Conservation (phyloP, 2,113 vertebrate genomes). For the Psittacus erithacus region DNA sequence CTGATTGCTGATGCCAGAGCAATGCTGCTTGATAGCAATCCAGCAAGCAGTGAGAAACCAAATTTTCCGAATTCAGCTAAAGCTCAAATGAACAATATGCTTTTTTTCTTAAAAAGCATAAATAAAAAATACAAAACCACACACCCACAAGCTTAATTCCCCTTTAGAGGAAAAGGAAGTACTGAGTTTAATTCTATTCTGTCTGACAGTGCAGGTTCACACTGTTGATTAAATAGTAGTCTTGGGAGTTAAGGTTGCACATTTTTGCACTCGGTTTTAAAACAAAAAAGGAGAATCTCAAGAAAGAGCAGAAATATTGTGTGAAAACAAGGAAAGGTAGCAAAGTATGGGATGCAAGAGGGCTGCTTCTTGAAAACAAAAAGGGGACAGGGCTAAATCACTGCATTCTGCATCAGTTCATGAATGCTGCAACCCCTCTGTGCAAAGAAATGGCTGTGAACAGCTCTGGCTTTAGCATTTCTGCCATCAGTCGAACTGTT, state of each 20-base stretch:
- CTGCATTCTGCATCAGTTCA: not conserved
- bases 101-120: not conserved
- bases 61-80: not conserved
- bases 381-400: not conserved
- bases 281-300: not conserved
- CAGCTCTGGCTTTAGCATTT: not conserved
- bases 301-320: not conserved
- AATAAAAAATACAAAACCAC: not conserved
- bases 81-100: not conserved
- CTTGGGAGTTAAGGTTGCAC: not conserved
- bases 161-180: not conserved
- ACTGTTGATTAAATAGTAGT: not conserved
- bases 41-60: not conserved
- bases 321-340: not conserved
- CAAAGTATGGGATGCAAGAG: not conserved
- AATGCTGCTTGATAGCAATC: constrained; percentile 3
- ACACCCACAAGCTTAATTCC: not conserved
- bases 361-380: not conserved
- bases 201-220: not conserved
- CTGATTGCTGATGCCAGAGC: constrained; percentile 21
- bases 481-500: not conserved
- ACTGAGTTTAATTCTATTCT: not conserved
- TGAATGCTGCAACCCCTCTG: not conserved
- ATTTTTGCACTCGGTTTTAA: constrained; percentile 15
- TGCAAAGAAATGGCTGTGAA: not conserved